Base-by-base conservation (phyloP, 2,888 invertebrate genomes). In the Strigamia maritima region DNA sequence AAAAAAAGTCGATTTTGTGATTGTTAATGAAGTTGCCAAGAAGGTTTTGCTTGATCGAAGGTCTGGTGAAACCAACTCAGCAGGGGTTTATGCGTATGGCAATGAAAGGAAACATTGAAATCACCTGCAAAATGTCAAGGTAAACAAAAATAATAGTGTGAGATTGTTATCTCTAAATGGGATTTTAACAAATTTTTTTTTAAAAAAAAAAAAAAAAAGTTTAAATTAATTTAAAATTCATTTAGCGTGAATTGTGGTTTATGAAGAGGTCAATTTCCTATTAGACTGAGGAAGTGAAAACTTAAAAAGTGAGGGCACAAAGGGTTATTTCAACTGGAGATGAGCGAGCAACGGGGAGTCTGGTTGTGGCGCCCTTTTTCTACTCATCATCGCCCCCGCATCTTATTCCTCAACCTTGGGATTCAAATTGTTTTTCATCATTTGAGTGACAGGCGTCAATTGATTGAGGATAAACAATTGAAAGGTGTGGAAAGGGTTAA, bases 321-420 rank as follows among this genome's bases (percentile, higher is more conserved):
- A 60, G 60, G 60, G 60, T 60, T 60, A 60, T 60, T 24, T 24
- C 24, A 60, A 60, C 60, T 60, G 60, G n/a, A 49, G 19, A 60
- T 60, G 60, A 60, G 60, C 24, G 60, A 60, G 22, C 60, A 60
- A 10, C 60, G 24, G 60, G 60, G 60, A 60, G 60, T 60, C 24
- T 60, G 60, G 6, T 19, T 60, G 19, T 60, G 60, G 24, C 60
- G 60, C 60, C 60, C 60, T 24, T 60, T n/a, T 60, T 60, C 60
- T 19, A 60, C 6, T 4, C 16, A 24, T 60, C 24, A 60, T 8
- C 44, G 44, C 44, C 44, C 44, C n/a, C 44, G 44, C 44, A 12
- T 44, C 44, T n/a, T 44, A 35, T 44, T 60, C 14, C 19, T 24
- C 60, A 24, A 22, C 60, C 24, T 19, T 60, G 19, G 60, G 6